Percentiles rank a stretch among this genome's conserved stretches.
phyloP scores from a whole-genome alignment of 2,113 vertebrate genomes.

The Callionymus lyra region DNA sequence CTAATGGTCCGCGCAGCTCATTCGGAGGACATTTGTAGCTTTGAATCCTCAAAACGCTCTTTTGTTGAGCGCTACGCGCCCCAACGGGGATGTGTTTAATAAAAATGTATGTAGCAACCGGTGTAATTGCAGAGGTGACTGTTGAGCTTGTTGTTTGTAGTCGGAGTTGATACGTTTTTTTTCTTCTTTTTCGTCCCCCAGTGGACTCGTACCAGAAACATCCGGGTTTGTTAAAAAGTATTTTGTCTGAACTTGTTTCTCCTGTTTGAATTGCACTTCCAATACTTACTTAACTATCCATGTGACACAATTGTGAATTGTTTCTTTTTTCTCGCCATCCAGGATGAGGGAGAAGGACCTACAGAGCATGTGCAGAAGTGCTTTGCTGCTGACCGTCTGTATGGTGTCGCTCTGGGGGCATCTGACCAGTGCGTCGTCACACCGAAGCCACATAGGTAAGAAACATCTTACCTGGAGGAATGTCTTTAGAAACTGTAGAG shows the following conservation, averaged over 20 bases:
- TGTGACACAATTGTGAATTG: not conserved
- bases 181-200: too few species aligned
- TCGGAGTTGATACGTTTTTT: too few species aligned
- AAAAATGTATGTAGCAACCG: not conserved
- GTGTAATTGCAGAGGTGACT: not conserved
- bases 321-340: constrained; percentile 2
- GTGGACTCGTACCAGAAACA: too few species aligned
- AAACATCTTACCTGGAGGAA: too few species aligned
- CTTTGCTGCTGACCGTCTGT: constrained; percentile 78
- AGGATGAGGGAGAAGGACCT: constrained; percentile 81
- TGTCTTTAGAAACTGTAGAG: too few species aligned
- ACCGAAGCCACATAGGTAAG: constrained; percentile 84
- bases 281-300: too few species aligned
- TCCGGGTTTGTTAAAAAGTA: too few species aligned
- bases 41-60: not conserved
- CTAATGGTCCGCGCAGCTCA: not conserved
- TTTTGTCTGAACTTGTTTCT: too few species aligned
- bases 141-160: too few species aligned
- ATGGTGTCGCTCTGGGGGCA: constrained; percentile 80
- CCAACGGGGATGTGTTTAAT: not conserved
- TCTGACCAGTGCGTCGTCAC: constrained; percentile 72
- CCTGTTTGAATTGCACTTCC: too few species aligned
- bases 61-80: not conserved
- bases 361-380: constrained; percentile 75
- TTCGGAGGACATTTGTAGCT: too few species aligned